phyloP scores from a whole-genome alignment of 2,113 vertebrate species.

The Percina caprodes region DNA sequence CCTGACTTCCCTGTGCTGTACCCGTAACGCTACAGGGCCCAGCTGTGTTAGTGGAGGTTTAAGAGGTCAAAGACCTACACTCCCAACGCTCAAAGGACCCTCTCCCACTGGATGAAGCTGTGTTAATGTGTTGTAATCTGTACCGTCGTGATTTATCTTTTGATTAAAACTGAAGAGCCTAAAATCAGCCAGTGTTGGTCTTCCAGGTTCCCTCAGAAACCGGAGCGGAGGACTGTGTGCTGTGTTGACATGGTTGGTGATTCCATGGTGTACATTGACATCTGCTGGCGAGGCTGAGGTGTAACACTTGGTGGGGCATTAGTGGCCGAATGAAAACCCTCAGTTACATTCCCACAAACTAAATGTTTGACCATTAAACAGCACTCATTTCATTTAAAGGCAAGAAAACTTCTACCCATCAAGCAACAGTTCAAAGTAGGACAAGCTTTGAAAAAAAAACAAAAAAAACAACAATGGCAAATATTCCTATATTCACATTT shows the following conservation, averaged over 20 bases:
- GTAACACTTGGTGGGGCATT: not conserved
- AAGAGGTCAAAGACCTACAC: no score
- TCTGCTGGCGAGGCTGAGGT: not conserved
- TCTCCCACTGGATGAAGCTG: no score
- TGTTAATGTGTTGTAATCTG: no score
- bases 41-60: no score
- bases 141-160: no score
- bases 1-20: no score
- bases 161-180: no score
- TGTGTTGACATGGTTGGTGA: not conserved
- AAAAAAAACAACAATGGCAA: slow-evolving; percentile 4
- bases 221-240: no score
- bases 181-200: no score
- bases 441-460: not conserved
- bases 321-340: not conserved
- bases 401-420: not conserved
- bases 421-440: not conserved
- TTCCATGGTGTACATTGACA: slow-evolving; percentile 29
- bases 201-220: no score
- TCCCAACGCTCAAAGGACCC: no score
- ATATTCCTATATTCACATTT: not conserved
- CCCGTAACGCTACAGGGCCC: no score
- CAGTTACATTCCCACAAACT: not conserved
- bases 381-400: not conserved
- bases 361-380: not conserved